Evolutionary conservation across 2,888 invertebrate species (phyloP), one percentile per base, ranked within the genome.

Genomic region (Hirudinaria manillensis): DNA sequence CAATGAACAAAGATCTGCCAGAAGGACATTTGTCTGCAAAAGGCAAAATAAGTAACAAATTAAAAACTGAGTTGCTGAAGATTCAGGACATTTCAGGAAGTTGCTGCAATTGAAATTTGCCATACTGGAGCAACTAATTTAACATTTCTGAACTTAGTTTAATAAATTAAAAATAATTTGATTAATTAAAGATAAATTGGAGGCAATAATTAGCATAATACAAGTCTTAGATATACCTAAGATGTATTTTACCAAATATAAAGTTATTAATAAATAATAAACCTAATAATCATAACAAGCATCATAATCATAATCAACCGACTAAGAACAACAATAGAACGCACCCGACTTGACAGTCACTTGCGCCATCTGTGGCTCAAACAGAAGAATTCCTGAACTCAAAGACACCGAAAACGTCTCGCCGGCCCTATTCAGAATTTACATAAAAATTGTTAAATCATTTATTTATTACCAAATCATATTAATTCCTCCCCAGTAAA

Each of bases 351-450:
- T 76, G 0, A 91, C 90, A 1, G 89, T 88, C 55, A 91, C 85
- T 74, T 88, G 87, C 74, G 89, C 86, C 38, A 88, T 87, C 2
- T 87, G 86, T 1, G 91, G 90, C 76, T 88, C 88, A 84, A 93
- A 92, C 78, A 93, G 88, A 79, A 93, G 88, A 73, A 89, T 86
- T 74, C 89, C 88, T 0, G 93, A 93, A 75, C 89, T 85, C 0
- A 92, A 92, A 0, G 88, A 88, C 56, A 94, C 87, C 13, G 87
- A 86, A 0, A 89, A 85, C 68, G 86, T 86, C 80, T 89, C 89
- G 34, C 88, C 88, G 74, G 71, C 70, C 70, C 45, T 74, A 16
- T 38, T 10, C 29, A 61, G 10, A 45, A 4, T 45, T 7, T 1
- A 45, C 6, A 6, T 1, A 45, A 6, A 45, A 45, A n/a, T n/a